Evolutionary conservation across 2,888 invertebrate species (phyloP).

Genomic region (Rhabditoides inermis): DNA sequence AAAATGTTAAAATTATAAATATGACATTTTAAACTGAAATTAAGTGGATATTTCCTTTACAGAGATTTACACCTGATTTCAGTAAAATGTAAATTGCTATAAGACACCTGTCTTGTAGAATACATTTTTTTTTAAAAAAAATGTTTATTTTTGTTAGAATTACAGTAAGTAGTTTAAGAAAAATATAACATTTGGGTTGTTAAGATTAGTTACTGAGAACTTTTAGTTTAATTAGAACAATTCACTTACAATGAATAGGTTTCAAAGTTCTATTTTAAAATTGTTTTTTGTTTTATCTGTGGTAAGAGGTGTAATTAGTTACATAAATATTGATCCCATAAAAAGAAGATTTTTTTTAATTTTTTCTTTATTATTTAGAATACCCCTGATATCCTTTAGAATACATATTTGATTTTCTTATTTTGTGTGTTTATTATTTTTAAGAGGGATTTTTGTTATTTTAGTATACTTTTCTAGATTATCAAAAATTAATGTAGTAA

Average conservation of each 20-base stretch:
- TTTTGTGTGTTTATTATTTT: constrained; percentile 38
- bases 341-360: constrained; percentile 34
- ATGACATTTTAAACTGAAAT: no score
- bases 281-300: constrained; percentile 26
- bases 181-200: constrained; percentile 36
- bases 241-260: constrained; percentile 37
- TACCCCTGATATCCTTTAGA: constrained; percentile 23
- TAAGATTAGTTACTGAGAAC: constrained; percentile 29
- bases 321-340: constrained; percentile 28
- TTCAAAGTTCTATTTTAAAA: constrained; percentile 29
- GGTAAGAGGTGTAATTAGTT: constrained; percentile 23
- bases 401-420: constrained; percentile 32
- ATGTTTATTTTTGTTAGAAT: no score
- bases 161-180: constrained; percentile 30
- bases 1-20: no score
- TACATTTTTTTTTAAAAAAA: no score
- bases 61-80: no score
- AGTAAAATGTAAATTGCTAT: no score
- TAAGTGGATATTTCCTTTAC: no score
- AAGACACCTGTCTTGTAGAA: no score
- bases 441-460: constrained; percentile 38
- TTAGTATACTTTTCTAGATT: constrained; percentile 35
- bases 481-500: constrained; percentile 26
- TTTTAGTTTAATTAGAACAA: constrained; percentile 39
- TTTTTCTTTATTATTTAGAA: constrained; percentile 26